A percentile compares a stretch with the other conserved stretches of the same genome.
These are phyloP conservation scores for Hipposideros larvatus DNA, from an alignment of 2,797 vertebrate species.

Conservation along the genomic window DNA sequence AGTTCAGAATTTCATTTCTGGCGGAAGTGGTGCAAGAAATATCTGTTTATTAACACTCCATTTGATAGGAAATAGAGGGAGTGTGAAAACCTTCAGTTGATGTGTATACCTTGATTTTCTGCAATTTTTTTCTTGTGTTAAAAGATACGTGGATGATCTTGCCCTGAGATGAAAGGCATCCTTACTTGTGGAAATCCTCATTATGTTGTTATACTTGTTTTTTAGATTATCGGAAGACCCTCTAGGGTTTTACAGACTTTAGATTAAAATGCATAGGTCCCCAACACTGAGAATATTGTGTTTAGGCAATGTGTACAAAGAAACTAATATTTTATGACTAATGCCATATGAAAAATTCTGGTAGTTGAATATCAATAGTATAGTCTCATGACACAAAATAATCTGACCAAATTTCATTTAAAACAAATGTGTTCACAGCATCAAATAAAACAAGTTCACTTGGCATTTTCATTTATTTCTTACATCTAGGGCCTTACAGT, in stretches of 20 bases:
- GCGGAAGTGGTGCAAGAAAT: slow-evolving; percentile 11
- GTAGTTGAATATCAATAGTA: not conserved
- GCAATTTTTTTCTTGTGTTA: slow-evolving; percentile 25
- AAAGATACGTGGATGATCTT: not conserved
- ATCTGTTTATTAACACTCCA: not conserved
- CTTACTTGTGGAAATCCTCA: not conserved
- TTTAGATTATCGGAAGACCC: not conserved
- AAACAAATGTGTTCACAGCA: not conserved
- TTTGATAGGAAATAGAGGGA: not conserved
- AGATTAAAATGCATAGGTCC: not conserved
- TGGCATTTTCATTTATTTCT: slow-evolving; percentile 30
- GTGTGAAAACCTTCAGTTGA: not conserved
- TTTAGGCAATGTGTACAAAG: not conserved
- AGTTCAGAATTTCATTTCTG: slow-evolving; percentile 40
- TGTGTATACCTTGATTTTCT: not conserved
- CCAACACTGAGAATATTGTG: not conserved
- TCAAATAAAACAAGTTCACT: slow-evolving; percentile 12
- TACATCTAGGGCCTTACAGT: not conserved
- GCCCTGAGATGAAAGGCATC: not conserved
- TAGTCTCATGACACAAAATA: not conserved
- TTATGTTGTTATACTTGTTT: not conserved
- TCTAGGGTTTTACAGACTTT: not conserved
- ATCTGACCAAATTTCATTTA: slow-evolving; percentile 1
- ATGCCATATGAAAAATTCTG: slow-evolving; percentile 18
- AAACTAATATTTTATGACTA: slow-evolving; percentile 16